These are phyloP conservation scores for Galeruca laticollis DNA, from an alignment of 2,888 invertebrate genomes.

Conservation along the genomic window DNA sequence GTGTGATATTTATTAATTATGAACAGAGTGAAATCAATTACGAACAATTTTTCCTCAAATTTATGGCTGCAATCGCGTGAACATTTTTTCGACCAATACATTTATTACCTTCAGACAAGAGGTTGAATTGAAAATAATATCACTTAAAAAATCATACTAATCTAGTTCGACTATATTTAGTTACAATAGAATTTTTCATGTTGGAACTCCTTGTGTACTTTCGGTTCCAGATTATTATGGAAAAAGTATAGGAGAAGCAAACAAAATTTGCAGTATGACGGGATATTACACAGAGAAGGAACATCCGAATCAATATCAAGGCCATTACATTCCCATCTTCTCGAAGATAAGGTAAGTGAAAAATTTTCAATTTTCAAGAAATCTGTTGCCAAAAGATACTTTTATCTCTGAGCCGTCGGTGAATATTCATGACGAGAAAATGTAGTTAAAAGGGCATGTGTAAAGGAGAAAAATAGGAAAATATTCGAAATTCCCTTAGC, in stretches of 20 bases:
- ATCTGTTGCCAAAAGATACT: conserved; percentile 8
- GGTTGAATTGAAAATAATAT: no score
- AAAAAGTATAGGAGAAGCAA: conserved; percentile 68
- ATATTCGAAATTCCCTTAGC: background rate
- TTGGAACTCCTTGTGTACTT: background rate
- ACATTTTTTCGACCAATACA: no score
- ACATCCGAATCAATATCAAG: conserved; percentile 63
- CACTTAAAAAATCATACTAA: no score
- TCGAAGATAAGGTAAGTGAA: conserved; percentile 62
- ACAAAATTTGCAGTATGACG: conserved; percentile 65
- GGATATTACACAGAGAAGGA: conserved; percentile 65
- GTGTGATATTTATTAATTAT: no score
- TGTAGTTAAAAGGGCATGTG: background rate
- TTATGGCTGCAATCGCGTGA: no score
- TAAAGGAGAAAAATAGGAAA: background rate
- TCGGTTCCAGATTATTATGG: conserved; percentile 69
- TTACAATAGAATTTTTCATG: no score
- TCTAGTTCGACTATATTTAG: no score
- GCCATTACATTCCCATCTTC: conserved; percentile 63
- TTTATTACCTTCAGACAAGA: no score
- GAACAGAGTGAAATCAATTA: no score
- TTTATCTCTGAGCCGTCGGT: background rate
- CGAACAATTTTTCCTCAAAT: no score
- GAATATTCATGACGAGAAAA: background rate
- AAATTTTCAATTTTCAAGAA: conserved; percentile 33